A percentile compares a stretch with the other conserved stretches of the same genome.
Evolutionary conservation across 2,797 vertebrate species (phyloP).

Genomic region (Salmo trutta): DNA sequence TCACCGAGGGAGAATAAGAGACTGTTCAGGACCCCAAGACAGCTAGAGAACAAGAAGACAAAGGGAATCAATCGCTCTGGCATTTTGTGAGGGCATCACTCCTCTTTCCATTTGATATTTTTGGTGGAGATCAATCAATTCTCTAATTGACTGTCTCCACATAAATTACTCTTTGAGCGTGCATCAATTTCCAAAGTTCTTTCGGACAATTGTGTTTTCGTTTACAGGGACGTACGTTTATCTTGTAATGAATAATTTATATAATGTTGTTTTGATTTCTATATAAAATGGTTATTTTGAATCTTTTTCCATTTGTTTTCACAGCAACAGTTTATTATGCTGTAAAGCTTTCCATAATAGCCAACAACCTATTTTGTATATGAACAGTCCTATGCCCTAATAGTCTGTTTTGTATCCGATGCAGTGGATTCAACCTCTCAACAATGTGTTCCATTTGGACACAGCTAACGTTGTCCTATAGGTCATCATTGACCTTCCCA

Average conservation of each 20-base stretch:
- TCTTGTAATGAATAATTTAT: slow-evolving; percentile 73
- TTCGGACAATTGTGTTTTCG: slow-evolving; percentile 57
- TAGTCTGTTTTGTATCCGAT: background rate
- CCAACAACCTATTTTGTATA: slow-evolving; percentile 24
- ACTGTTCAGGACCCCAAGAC: slow-evolving; percentile 27
- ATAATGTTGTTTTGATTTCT: slow-evolving; percentile 47
- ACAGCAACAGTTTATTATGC: slow-evolving; percentile 33
- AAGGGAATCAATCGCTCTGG: slow-evolving; percentile 28
- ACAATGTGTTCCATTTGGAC: slow-evolving; percentile 55
- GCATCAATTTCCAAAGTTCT: slow-evolving; percentile 31
- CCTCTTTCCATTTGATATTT: slow-evolving; percentile 16
- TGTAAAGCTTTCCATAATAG: slow-evolving; percentile 35
- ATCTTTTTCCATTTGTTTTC: slow-evolving; percentile 20
- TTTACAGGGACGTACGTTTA: slow-evolving; percentile 78
- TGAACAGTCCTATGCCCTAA: slow-evolving; percentile 27
- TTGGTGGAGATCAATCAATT: slow-evolving; percentile 28
- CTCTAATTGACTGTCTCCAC: slow-evolving; percentile 44
- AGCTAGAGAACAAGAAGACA: slow-evolving; percentile 40
- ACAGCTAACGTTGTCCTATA: slow-evolving; percentile 28
- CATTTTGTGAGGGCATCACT: slow-evolving; percentile 17
- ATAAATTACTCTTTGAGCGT: slow-evolving; percentile 37
- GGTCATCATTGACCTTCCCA: slow-evolving; percentile 12
- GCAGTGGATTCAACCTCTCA: slow-evolving; percentile 32
- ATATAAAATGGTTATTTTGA: slow-evolving; percentile 41
- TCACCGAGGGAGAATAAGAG: slow-evolving; percentile 29